phyloP scores from a whole-genome alignment of 2,113 vertebrate species.

The Pachycephala philippinensis region DNA sequence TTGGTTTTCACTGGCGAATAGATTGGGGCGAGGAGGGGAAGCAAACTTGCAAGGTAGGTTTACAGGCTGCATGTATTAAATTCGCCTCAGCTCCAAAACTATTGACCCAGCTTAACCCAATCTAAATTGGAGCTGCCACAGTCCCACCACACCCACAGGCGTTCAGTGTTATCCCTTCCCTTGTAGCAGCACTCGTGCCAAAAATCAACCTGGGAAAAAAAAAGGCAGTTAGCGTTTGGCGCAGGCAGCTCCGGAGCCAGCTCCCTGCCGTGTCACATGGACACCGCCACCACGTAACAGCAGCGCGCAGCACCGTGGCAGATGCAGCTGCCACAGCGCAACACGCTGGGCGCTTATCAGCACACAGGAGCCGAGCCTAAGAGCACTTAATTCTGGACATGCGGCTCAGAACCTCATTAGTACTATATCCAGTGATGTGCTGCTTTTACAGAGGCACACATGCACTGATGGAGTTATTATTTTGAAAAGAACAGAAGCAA shows the following conservation, averaged over 20 bases:
- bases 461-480: background rate
- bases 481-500: background rate
- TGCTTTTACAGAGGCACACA: background rate
- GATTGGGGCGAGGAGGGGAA: background rate
- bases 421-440: background rate
- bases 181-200: background rate
- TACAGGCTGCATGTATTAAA: background rate
- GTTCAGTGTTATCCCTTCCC: background rate
- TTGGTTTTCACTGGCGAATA: background rate
- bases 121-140: background rate
- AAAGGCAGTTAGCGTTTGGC: background rate
- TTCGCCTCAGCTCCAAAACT: background rate
- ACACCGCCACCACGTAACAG: background rate
- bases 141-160: background rate
- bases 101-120: background rate
- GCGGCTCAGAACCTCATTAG: background rate
- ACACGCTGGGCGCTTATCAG: background rate
- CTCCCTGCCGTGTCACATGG: conserved; percentile 19
- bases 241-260: background rate
- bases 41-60: background rate
- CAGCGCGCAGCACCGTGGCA: background rate
- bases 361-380: background rate
- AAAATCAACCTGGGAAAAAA: background rate
- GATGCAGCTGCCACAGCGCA: background rate
- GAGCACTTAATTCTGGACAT: background rate